Evolutionary conservation across 2,113 vertebrate genomes (phyloP), one percentile per base, ranked within the genome.

Genomic region (Copsychus sechellarum): DNA sequence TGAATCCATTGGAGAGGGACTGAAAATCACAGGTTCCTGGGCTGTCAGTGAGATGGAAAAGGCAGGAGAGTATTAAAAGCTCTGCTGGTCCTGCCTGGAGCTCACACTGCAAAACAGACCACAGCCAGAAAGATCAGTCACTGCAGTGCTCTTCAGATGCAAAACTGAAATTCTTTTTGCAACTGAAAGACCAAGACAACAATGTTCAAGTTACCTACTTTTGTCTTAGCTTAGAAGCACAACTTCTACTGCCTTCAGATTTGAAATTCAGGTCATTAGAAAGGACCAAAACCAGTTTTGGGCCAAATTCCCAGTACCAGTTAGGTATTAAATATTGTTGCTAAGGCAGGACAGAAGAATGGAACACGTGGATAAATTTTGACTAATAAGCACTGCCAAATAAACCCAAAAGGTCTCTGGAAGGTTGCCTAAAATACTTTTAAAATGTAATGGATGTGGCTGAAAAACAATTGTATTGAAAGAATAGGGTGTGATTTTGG

Each of bases 401-500:
- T 58, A 73, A 62, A 29, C 13, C 5, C 36, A 20, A 54, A 54
- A 70, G 4, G 16, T 42, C 71, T 64, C 31, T 76, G 40, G 40
- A 64, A 84, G 67, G 3, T 33, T 65, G 28, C 22, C 43, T 56
- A 51, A 56, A 81, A 79, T 33, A 79, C 17, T 65, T 84, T 15
- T 26, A 58, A 31, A 56, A 54, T 19, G 12, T 40, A 71, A 74
- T 47, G 14, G 36, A 62, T 74, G 51, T 60, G 36, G 53, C 56
- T 60, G 6, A 48, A 66, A 92, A 76, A 74, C 6, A 43, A 58
- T 11, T 26, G 6, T 9, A 48, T 72, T 29, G 58, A 79, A 89
- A 79, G 8, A 43, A 62, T 0, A 16, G 3, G 5, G 14, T 15
- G 14, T 15, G 10, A 51, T 66, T 42, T 38, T 2, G 0, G 12